Base-by-base conservation (phyloP, 2,113 vertebrate genomes). In the Mugil cephalus region DNA sequence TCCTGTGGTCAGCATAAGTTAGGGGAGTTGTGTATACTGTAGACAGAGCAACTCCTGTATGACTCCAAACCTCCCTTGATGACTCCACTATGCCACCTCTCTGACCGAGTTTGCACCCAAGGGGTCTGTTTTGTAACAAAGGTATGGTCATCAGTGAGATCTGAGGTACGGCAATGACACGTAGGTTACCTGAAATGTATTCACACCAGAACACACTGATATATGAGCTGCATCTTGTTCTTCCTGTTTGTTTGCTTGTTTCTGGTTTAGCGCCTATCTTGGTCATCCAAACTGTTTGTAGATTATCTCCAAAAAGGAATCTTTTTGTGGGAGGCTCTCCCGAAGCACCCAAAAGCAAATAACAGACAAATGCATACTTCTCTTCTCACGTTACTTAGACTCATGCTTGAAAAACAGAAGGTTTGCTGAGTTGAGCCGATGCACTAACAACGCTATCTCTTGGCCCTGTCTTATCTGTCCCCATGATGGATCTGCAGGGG, bases 401-500 rank as follows among this genome's bases (percentile, higher is more conserved):
- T 69, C 18, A 51, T 58, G 72, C 61, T 70, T 78, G 63, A 65
- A 88, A 78, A 80, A 53, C 42, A 59, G 51, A 66, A 76, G 39
- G 66, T 71, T 76, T 65, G 63, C 21, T 52, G 39, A 54, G 51
- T 88, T 90, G 84, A 86, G 11, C 58, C 66, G 40, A 82, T 87
- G 90, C 83, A 69, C 50, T 24, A 87, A 81, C 71, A 62, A 52
- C 80, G 76, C 88, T 48, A 64, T 83, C 71, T 80, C 76, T 60
- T 24, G 11, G 60, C 60, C 73, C 74, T 74, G 82, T 93, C 52
- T 80, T 35, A 78, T 88, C 89, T 91, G 92, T 93, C 91, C 89
- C 85, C 86, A 88, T 85, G 82, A 87, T 91, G 38, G 92, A 95
- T 94, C 94, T 90, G 67, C 67, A 84, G 67, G 86, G 94, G 93